phyloP scores from a whole-genome alignment of 2,797 vertebrate species.

The Sparidentex hasta region DNA sequence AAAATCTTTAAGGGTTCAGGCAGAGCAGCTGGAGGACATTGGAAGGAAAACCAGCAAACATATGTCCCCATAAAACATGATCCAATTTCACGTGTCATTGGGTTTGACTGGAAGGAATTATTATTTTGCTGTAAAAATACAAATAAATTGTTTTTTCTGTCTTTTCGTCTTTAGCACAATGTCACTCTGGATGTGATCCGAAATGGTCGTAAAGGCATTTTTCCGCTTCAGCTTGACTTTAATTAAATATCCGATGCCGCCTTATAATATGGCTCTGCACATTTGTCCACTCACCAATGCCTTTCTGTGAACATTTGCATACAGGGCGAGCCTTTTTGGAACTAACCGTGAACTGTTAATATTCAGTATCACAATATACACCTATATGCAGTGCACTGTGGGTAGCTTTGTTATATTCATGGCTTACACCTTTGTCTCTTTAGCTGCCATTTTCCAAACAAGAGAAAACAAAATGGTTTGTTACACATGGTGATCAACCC shows the following conservation, averaged over 20 bases:
- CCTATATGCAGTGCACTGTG: not conserved
- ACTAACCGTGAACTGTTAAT: not conserved
- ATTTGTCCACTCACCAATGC: slow-evolving; percentile 9
- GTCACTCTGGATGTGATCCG: too few species aligned
- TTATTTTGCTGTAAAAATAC: too few species aligned
- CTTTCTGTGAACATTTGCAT: slow-evolving; percentile 25
- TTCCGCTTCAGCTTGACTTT: too few species aligned
- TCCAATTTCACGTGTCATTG: too few species aligned
- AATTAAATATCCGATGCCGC: not conserved
- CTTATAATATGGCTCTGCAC: not conserved
- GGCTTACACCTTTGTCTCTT: not conserved
- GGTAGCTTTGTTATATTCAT: not conserved
- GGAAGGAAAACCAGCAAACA: too few species aligned
- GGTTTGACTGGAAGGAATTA: too few species aligned
- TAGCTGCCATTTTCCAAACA: not conserved
- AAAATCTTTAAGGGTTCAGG: too few species aligned
- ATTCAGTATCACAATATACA: not conserved
- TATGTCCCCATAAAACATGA: too few species aligned
- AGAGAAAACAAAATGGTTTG: not conserved
- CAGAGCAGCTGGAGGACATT: too few species aligned
- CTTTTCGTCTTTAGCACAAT: too few species aligned
- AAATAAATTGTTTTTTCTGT: too few species aligned
- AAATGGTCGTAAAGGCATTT: too few species aligned
- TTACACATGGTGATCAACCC: not conserved
- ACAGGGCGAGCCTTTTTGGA: slow-evolving; percentile 8